Evolutionary conservation across 37 sponge, comb jelly and placozoan genomes (phyloP), one percentile per base, ranked within the genome.

Genomic region (Agelas oroides): DNA sequence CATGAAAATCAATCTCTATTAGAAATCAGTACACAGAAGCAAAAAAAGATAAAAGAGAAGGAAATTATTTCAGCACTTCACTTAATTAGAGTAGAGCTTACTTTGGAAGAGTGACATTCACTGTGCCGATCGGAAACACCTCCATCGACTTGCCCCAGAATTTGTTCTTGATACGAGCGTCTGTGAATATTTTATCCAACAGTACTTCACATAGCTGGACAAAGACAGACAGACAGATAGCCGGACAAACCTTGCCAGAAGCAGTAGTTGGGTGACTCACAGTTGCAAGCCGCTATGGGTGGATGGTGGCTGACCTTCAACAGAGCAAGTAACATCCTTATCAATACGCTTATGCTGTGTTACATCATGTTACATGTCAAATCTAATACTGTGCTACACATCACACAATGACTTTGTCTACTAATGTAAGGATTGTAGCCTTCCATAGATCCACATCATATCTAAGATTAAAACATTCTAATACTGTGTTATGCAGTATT

Each of bases 131-230:
- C 34, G 95, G 95, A 60, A 91, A 88, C 31, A 95, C 86, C 53
- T 95, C 95, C 85, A 95, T 88, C 6, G 89, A 88, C 76, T 92
- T 87, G 31, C 95, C 95, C 95, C 95, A 95, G 65, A 92, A 95
- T 72, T 92, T 95, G 82, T 71, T 86, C 83, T 95, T 95, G 54
- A 95, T 79, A 28, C 94, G 79, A 73, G 95, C 93, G 92, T 95
- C 95, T 92, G 38, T 1, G 20, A 8, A 12, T 1, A 13, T 2
- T 27, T 1, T 20, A 6, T 12, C 46, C 46, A 8, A 8, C 46
- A 46, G 46, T 46, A 8, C 8, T 46, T 46, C 46, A 46, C 6
- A 46, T 8, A 46, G 46, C 3, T 46, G 46, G 46, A 46, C 46
- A 8, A 8, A 46, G 46, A 46, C 46, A 46, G 46, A 46, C 46